These are phyloP conservation scores for Eulemur macaco DNA, from an alignment of 2,113 vertebrate genomes.

Conservation along the genomic window DNA sequence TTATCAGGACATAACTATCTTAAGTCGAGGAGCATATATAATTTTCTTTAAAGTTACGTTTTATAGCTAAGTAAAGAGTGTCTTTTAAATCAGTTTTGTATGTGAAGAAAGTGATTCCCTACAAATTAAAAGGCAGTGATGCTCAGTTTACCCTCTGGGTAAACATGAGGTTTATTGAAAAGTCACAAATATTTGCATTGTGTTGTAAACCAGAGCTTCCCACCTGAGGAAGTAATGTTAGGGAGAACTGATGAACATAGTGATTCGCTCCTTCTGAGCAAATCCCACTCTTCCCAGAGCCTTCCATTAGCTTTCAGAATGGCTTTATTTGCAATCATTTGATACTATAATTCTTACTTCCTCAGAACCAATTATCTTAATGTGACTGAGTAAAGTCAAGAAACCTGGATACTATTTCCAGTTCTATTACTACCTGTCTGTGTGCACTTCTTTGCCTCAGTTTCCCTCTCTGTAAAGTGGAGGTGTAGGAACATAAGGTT, in stretches of 20 bases:
- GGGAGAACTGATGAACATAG: background rate
- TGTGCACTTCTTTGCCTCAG: background rate
- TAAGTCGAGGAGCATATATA: background rate
- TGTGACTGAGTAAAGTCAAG: background rate
- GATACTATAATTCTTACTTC: background rate
- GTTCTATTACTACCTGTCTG: background rate
- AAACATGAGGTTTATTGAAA: background rate
- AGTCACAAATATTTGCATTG: background rate
- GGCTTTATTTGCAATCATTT: background rate
- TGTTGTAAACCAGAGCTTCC: background rate
- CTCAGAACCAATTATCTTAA: background rate
- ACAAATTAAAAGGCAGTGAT: background rate
- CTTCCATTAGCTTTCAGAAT: background rate
- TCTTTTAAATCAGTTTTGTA: background rate
- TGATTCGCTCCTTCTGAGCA: background rate
- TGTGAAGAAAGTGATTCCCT: background rate
- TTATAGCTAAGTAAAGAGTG: background rate
- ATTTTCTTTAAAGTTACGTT: background rate
- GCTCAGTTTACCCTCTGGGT: background rate
- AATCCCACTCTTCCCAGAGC: background rate
- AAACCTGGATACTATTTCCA: background rate
- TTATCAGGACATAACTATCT: background rate
- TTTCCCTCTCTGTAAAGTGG: background rate
- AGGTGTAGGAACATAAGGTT: background rate
- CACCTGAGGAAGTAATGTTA: background rate